Percentiles rank a stretch among this genome's conserved stretches.
These are phyloP conservation scores for Desmophyllum pertusum DNA, from an alignment of 92 coral and sea anemone species.

Conservation along the genomic window DNA sequence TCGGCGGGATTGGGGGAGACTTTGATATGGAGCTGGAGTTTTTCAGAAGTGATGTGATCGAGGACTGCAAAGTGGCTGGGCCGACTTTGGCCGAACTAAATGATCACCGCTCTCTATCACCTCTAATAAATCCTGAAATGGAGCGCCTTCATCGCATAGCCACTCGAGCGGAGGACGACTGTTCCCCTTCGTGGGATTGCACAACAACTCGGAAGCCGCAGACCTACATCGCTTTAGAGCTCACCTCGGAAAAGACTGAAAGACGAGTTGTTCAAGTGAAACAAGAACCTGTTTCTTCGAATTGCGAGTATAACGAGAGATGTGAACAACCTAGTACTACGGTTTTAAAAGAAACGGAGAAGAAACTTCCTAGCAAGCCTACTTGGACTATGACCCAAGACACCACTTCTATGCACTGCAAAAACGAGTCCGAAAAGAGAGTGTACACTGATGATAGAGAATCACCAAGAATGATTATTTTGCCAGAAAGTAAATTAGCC, in stretches of 20 bases:
- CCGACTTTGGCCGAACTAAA: conserved; percentile 98
- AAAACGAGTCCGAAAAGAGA: conserved; percentile 2
- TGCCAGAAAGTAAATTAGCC: conserved; percentile 60
- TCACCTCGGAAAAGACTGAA: conserved; percentile 28
- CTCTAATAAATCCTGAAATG: conserved; percentile 98
- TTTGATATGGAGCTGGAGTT: conserved; percentile 95
- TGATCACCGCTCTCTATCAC: conserved; percentile 91
- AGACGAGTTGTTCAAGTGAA: conserved; percentile 19
- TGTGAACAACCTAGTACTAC: neutral
- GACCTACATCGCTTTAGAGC: conserved; percentile 40
- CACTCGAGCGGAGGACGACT: conserved; percentile 78
- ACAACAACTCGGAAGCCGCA: conserved; percentile 49
- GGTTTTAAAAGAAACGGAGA: conserved; percentile 18
- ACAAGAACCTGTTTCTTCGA: conserved; percentile 24
- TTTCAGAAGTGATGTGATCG: conserved; percentile 71
- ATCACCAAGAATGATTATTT: conserved; percentile 39
- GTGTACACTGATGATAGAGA: conserved; percentile 9
- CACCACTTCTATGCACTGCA: conserved; percentile 10
- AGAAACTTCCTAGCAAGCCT: conserved; percentile 37
- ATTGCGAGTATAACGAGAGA: conserved; percentile 15
- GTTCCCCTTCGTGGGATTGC: conserved; percentile 47
- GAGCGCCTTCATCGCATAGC: conserved; percentile 98
- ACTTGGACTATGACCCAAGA: conserved; percentile 50
- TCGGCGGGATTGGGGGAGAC: conserved; percentile 67
- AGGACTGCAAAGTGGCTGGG: conserved; percentile 80